Percentiles rank a stretch among this genome's conserved stretches.
These are phyloP conservation scores for Ictalurus furcatus DNA, from an alignment of 2,113 vertebrate genomes.

Conservation along the genomic window DNA sequence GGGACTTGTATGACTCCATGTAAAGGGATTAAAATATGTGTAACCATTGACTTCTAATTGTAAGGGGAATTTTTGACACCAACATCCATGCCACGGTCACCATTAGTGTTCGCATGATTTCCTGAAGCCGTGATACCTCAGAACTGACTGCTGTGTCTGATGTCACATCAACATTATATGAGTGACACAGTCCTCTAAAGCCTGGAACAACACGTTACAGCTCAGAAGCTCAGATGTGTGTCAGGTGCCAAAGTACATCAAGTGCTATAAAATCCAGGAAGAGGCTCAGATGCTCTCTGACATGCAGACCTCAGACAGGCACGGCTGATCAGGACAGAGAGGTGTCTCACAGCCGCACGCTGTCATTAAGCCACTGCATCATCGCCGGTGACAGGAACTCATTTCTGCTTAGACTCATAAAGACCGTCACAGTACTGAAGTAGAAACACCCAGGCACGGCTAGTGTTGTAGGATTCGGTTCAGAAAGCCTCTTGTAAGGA, in stretches of 20 bases:
- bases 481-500: background rate
- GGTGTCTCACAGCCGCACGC: background rate
- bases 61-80: background rate
- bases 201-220: constrained; percentile 5
- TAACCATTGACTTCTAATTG: background rate
- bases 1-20: background rate
- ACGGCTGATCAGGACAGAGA: background rate
- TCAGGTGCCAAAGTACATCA: constrained; percentile 15
- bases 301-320: constrained; percentile 1
- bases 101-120: background rate
- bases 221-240: constrained; percentile 16
- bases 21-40: too few relatives aligned
- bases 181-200: constrained; percentile 16
- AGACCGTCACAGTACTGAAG: background rate
- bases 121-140: background rate
- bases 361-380: background rate
- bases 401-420: background rate
- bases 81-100: background rate
- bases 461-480: background rate
- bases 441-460: background rate
- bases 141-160: background rate
- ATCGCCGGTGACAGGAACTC: background rate
- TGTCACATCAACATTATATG: background rate
- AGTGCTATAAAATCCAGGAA: background rate
- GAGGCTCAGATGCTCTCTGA: constrained; percentile 26